Evolutionary conservation across 1,140 invertebrate species (phyloP).

Genomic region (Solen grandis): DNA sequence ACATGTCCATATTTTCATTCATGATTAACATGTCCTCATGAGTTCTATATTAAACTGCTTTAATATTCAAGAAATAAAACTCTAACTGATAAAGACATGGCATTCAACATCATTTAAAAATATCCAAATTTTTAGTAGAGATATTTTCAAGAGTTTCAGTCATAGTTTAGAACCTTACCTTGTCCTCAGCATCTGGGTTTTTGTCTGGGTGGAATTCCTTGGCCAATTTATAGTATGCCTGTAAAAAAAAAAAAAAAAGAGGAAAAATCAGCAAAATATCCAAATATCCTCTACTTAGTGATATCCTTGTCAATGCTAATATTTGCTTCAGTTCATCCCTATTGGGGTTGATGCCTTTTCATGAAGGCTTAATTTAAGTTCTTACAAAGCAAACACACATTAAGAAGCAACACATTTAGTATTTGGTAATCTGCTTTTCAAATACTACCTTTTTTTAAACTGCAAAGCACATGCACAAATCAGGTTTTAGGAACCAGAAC

Average conservation of each 20-base stretch:
- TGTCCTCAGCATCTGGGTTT: constrained; percentile 96
- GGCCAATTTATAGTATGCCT: constrained; percentile 86
- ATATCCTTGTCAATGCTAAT: not conserved
- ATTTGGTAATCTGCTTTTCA: too few relatives aligned
- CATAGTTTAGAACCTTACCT: constrained; percentile 63
- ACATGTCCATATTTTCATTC: too few relatives aligned
- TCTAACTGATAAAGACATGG: not conserved
- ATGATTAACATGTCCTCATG: too few relatives aligned
- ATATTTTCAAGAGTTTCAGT: not conserved
- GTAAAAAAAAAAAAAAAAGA: constrained; percentile 57
- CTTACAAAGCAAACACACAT: not conserved
- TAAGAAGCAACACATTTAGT: not conserved
- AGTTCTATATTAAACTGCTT: too few relatives aligned
- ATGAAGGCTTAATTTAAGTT: not conserved
- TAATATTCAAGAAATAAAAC: not conserved
- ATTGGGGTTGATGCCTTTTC: not conserved
- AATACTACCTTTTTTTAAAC: too few relatives aligned
- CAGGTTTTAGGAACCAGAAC: too few relatives aligned
- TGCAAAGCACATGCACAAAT: too few relatives aligned
- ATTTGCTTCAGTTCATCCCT: not conserved
- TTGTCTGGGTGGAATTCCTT: constrained; percentile 99
- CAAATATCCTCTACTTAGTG: not conserved
- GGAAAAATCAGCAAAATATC: not conserved
- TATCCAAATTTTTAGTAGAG: not conserved
- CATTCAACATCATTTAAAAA: not conserved